Percentiles rank a stretch among this genome's conserved stretches.
These are phyloP conservation scores for Willowsia nigromaculata DNA, from an alignment of 2,888 invertebrate species.

Conservation along the genomic window DNA sequence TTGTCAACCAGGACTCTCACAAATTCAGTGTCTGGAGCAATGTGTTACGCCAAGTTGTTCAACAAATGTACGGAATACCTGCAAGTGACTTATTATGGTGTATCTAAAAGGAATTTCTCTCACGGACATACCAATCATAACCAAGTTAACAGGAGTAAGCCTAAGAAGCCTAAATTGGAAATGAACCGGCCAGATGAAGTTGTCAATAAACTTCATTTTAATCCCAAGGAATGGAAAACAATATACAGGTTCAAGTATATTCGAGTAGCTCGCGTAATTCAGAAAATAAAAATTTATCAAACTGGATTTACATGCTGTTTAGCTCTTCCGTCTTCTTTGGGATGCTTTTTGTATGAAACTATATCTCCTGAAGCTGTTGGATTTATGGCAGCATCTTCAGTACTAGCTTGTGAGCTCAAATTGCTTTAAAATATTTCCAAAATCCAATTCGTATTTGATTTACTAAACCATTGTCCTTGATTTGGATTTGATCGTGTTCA, in stretches of 20 bases:
- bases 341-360: not conserved
- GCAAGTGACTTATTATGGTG: too few species aligned
- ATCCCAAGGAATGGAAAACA: conserved; percentile 62
- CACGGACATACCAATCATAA: too few species aligned
- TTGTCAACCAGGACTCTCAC: too few species aligned
- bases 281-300: conserved; percentile 74
- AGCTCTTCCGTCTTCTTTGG: conserved; percentile 45
- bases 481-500: too few species aligned
- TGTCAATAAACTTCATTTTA: not conserved
- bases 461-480: too few species aligned
- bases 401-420: conserved; percentile 73
- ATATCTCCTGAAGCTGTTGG: not conserved
- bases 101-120: too few species aligned
- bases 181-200: not conserved
- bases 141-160: too few species aligned
- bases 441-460: not conserved
- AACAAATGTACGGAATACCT: too few species aligned
- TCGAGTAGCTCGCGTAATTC: conserved; percentile 56
- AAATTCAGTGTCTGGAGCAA: too few species aligned
- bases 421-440: too few species aligned
- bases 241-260: conserved; percentile 72
- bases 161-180: not conserved
- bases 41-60: too few species aligned
- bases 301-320: conserved; percentile 69
- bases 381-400: conserved; percentile 48